Conservation (phyloP, 2,888 invertebrate genomes). For the Drosophila borealis region DNA sequence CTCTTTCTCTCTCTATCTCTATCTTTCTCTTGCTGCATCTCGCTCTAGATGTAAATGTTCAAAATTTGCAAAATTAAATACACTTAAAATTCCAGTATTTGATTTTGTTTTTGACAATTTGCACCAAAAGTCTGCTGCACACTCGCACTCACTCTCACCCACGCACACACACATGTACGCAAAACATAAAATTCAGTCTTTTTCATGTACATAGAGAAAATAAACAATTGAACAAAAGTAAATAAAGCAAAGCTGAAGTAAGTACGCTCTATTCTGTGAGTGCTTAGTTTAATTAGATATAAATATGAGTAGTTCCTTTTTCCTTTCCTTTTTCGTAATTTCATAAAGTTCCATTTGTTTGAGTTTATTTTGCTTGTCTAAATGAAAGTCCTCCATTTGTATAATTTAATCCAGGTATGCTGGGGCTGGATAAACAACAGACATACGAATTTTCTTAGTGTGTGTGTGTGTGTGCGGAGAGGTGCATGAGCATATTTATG, state of each 20-base stretch:
- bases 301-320: slow-evolving; percentile 17
- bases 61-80: slow-evolving; percentile 8
- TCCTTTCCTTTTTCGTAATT: slow-evolving; percentile 1
- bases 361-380: slow-evolving; percentile 12
- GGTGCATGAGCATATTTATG: slow-evolving; percentile 44
- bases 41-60: not conserved
- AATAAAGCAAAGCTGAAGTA: slow-evolving; percentile 27
- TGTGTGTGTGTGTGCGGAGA: slow-evolving; percentile 24
- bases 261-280: slow-evolving; percentile 28
- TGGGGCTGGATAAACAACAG: slow-evolving; percentile 12
- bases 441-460: slow-evolving; percentile 12
- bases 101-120: slow-evolving; percentile 13
- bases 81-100: slow-evolving; percentile 10
- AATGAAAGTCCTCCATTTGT: slow-evolving; percentile 22
- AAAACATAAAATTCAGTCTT: slow-evolving; percentile 68
- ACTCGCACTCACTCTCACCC: slow-evolving; percentile 3
- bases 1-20: not conserved
- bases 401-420: slow-evolving; percentile 9
- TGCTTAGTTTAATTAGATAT: slow-evolving; percentile 30
- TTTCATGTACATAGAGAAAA: slow-evolving; percentile 58
- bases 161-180: slow-evolving; percentile 20
- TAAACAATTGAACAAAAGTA: slow-evolving; percentile 20
- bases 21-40: not conserved
- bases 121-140: not conserved
- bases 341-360: slow-evolving; percentile 16